Base-by-base conservation (phyloP, 2,888 invertebrate genomes). In the Rotaria sp. region DNA sequence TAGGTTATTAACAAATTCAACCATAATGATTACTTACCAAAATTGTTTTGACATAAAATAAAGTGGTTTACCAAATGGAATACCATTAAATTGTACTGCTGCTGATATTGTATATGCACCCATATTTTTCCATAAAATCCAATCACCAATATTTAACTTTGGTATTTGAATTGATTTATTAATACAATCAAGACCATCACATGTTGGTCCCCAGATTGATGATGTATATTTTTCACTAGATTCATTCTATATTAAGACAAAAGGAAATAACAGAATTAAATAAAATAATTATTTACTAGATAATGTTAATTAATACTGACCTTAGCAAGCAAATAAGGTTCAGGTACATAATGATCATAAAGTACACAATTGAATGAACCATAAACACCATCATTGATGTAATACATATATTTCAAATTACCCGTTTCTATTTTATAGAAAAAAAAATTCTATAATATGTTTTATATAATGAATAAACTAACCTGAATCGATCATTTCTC, bases 311-410 rank as follows among this genome's bases (percentile, higher is more conserved):
- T 52, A 24, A 52, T 67, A 67, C 21, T 21, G 21, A 67, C 67
- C 35, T 67, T 67, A 38, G 67, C 26, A 26, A 95, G 92, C 48
- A 94, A 94, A 87, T 93, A 90, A 5, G 96, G 94, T 85, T 92
- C 92, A 18, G 96, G 95, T 74, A 93, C 93, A 89, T 95, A 95
- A 91, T 97, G 96, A 92, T 99, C 98, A 89, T 95, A 97, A 59
- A 98, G 93, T 89, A 97, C 93, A 92, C 96, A 96, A 93, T 98
- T 98, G 93, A 99, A 99, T 87, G 96, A 96, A 87, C 98, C 97
- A 92, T 99, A 99, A 87, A 99, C 96, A 13, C 99, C 98, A 92
- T 99, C 98, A 92, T 98, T 98, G 90, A 99, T 94, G 93, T 96
- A 98, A 92, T 98, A 98, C 97, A 97, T 97, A 91, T 88, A 89